These are phyloP conservation scores for Epinotia ramella DNA, from an alignment of 2,888 invertebrate genomes.

Conservation along the genomic window DNA sequence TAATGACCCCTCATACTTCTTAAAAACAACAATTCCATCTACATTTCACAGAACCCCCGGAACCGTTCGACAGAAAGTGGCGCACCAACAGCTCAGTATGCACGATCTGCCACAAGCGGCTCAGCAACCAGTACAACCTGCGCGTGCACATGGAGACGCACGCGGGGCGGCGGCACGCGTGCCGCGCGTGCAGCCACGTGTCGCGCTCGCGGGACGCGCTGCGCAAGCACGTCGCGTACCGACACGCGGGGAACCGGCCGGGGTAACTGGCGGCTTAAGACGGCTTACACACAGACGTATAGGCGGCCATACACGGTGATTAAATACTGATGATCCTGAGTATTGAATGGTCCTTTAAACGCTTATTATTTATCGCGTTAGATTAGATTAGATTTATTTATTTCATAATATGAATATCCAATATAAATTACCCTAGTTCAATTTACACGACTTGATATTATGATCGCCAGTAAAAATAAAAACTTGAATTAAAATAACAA, in stretches of 20 bases:
- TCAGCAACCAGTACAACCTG: constrained; percentile 96
- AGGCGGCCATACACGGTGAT: no score
- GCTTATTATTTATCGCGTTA: no score
- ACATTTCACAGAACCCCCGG: constrained; percentile 59
- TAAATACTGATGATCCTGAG: no score
- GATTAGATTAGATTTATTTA: no score
- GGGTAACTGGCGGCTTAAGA: background rate
- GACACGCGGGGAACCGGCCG: constrained; percentile 86
- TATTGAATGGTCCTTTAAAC: no score
- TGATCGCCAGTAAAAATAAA: no score
- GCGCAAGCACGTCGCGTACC: constrained; percentile 94
- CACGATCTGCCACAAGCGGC: constrained; percentile 93
- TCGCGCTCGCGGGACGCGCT: constrained; percentile 94
- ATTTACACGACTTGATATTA: no score
- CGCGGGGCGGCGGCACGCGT: constrained; percentile 94
- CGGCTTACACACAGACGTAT: no score
- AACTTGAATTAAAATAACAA: no score
- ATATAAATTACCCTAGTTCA: no score
- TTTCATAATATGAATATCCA: no score
- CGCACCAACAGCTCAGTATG: constrained; percentile 86
- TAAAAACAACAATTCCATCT: background rate
- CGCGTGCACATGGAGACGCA: constrained; percentile 96
- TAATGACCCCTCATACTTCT: no score
- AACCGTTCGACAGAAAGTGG: constrained; percentile 72
- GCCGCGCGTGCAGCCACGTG: constrained; percentile 94